Conservation (phyloP, 2,113 vertebrate species). For the Riparia riparia region DNA sequence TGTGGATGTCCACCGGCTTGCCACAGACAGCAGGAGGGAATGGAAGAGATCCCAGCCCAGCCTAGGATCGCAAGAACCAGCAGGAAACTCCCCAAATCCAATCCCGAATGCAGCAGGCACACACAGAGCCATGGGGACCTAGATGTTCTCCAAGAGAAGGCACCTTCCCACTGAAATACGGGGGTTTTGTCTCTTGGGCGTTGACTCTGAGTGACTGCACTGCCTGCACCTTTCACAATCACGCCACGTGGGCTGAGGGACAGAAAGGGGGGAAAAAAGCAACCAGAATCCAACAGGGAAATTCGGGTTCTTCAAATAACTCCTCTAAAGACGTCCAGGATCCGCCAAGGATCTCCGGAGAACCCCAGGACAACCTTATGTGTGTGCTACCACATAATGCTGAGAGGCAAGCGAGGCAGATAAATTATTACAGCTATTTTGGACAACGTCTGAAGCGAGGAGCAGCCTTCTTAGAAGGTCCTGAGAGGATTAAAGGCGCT, state of each 20-base stretch:
- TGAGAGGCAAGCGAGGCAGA: neutral
- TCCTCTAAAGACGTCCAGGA: neutral
- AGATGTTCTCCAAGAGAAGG: neutral
- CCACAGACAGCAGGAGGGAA: neutral
- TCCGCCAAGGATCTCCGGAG: neutral
- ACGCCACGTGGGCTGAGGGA: neutral
- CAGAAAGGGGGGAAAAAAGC: neutral
- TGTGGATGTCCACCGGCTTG: accelerated
- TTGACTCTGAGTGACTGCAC: neutral
- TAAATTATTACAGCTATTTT: conserved; percentile 36
- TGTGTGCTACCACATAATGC: neutral
- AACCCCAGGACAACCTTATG: neutral
- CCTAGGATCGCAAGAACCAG: neutral
- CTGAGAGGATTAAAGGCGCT: conserved; percentile 49
- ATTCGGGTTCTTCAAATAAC: neutral
- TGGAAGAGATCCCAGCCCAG: neutral
- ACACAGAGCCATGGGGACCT: neutral
- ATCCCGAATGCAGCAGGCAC: neutral
- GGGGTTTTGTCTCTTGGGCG: neutral
- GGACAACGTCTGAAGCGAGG: neutral
- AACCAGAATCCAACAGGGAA: neutral
- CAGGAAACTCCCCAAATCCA: neutral
- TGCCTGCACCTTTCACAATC: neutral
- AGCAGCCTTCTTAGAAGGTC: conserved; percentile 48
- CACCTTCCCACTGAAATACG: neutral